phyloP scores from a whole-genome alignment of 1,140 invertebrate genomes.

The Centruroides sculpturatus region DNA sequence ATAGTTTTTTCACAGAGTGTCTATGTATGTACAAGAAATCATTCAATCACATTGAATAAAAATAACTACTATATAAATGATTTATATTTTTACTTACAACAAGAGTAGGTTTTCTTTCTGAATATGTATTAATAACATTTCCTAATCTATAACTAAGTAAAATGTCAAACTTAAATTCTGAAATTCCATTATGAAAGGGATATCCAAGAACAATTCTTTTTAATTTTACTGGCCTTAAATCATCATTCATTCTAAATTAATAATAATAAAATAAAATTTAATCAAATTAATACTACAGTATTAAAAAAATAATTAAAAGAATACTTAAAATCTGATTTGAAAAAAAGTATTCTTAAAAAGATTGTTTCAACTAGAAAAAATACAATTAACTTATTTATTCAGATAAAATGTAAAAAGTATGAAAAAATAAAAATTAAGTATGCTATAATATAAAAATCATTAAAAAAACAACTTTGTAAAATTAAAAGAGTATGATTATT shows the following conservation, averaged over 20 bases:
- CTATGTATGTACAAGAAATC: neutral
- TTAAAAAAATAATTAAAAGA: too few relatives aligned
- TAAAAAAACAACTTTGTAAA: too few relatives aligned
- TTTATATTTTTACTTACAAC: slow-evolving; percentile 33
- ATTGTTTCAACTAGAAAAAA: too few relatives aligned
- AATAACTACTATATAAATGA: neutral
- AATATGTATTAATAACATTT: slow-evolving; percentile 49
- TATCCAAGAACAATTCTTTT: slow-evolving; percentile 56
- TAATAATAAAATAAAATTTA: neutral
- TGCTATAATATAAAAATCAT: too few relatives aligned
- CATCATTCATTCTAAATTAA: slow-evolving; percentile 45
- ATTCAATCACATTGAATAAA: neutral
- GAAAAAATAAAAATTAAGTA: too few relatives aligned
- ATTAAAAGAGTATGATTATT: too few relatives aligned
- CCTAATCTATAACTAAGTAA: slow-evolving; percentile 55
- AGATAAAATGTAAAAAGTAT: too few relatives aligned
- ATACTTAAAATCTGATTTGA: too few relatives aligned
- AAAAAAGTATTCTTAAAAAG: too few relatives aligned
- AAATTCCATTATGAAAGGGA: slow-evolving; percentile 31
- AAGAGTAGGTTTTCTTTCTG: slow-evolving; percentile 54
- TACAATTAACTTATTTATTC: too few relatives aligned
- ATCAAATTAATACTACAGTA: neutral
- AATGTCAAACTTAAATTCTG: slow-evolving; percentile 59
- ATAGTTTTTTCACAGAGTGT: too few relatives aligned
- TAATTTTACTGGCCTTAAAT: slow-evolving; percentile 52